Conservation (phyloP, 2,797 vertebrate genomes). For the Chelmon rostratus region DNA sequence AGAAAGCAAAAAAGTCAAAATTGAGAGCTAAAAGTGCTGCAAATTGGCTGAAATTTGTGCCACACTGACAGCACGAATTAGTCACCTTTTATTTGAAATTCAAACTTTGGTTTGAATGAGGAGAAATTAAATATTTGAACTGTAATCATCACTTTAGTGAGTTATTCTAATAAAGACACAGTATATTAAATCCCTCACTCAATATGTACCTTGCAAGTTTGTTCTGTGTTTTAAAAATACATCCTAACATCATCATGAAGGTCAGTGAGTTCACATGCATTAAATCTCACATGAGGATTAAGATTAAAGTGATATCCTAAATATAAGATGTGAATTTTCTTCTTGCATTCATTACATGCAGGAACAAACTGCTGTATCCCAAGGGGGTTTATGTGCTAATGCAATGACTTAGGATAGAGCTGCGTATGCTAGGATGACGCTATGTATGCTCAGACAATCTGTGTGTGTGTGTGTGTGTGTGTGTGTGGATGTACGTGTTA, state of each 20-base stretch:
- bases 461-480: neutral
- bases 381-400: neutral
- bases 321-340: neutral
- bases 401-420: constrained; percentile 8
- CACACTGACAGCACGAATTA: too few species aligned
- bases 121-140: too few species aligned
- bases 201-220: neutral
- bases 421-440: constrained; percentile 13
- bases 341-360: neutral
- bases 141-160: too few species aligned
- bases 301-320: neutral
- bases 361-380: neutral
- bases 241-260: neutral
- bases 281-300: neutral
- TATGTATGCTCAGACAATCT: neutral
- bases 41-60: too few species aligned
- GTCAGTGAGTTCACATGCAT: neutral
- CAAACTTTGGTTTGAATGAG: too few species aligned
- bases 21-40: too few species aligned
- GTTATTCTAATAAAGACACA: too few species aligned
- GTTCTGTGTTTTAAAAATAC: neutral
- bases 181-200: neutral
- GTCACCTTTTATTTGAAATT: too few species aligned
- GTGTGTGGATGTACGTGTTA: neutral
- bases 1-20: too few species aligned